Conservation (phyloP, 2,113 vertebrate species). For the Lanius ludovicianus region DNA sequence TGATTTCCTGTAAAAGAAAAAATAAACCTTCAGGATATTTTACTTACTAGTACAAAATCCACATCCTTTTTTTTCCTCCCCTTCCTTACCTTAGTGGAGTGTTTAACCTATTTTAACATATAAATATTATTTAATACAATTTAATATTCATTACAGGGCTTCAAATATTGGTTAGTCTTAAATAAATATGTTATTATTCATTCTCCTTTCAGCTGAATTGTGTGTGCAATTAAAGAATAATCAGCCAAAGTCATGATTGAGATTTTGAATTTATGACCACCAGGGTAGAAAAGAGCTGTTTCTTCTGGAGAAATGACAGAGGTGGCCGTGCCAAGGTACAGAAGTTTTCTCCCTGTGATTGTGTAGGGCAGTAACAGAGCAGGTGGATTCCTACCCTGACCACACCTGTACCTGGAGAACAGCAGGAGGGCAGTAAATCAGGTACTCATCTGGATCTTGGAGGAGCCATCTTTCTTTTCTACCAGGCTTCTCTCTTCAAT, state of each 20-base stretch:
- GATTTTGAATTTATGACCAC: not conserved
- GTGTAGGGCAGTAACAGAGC: not conserved
- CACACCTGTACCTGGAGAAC: not conserved
- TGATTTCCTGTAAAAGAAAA: constrained; percentile 37
- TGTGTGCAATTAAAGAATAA: not conserved
- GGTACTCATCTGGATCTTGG: not conserved
- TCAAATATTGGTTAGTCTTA: not conserved
- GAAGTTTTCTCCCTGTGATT: not conserved
- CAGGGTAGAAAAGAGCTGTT: not conserved
- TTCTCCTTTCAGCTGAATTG: not conserved
- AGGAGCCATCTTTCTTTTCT: not conserved
- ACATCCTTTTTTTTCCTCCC: not conserved
- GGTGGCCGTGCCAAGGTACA: not conserved
- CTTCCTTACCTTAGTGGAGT: not conserved
- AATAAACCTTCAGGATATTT: constrained; percentile 11
- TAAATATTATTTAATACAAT: not conserved
- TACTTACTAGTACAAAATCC: not conserved
- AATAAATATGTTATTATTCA: not conserved
- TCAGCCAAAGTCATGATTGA: not conserved
- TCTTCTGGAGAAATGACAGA: not conserved
- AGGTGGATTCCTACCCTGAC: not conserved
- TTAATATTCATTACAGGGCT: constrained; percentile 11
- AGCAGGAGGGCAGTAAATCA: not conserved
- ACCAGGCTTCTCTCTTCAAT: not conserved
- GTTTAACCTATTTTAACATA: not conserved